Percentiles rank a stretch among this genome's conserved stretches.
phyloP scores from a whole-genome alignment of 1,140 invertebrate species.

The Delia radicum region DNA sequence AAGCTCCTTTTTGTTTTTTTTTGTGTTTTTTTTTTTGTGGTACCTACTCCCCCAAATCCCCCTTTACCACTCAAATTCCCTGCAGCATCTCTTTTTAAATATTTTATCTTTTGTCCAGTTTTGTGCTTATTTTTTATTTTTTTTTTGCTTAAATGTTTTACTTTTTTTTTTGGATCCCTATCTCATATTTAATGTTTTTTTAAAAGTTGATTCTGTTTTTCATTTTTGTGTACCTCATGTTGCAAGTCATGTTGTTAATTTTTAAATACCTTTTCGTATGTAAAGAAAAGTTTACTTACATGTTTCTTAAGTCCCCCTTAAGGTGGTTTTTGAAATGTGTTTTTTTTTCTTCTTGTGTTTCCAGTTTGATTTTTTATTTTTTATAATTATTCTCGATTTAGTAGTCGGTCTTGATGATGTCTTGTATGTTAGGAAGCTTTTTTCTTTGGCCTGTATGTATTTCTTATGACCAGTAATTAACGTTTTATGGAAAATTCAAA shows the following conservation, averaged over 20 bases:
- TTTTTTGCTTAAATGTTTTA: background rate
- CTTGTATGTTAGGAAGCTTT: background rate
- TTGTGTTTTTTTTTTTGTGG: too few relatives aligned
- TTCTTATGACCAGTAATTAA: background rate
- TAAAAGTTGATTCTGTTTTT: background rate
- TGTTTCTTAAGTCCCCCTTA: background rate
- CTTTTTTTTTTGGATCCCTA: background rate
- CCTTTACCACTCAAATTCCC: background rate
- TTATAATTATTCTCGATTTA: background rate
- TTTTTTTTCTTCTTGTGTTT: background rate
- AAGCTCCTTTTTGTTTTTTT: background rate
- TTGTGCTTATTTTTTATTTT: background rate
- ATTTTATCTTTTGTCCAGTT: constrained; percentile 12
- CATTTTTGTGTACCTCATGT: background rate
- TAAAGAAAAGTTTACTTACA: background rate
- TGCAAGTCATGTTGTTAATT: background rate
- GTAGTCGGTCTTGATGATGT: background rate
- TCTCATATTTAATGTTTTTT: background rate
- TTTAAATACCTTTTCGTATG: background rate
- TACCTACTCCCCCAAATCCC: background rate
- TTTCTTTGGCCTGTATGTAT: background rate
- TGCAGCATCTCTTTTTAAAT: background rate
- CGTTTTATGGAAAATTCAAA: background rate
- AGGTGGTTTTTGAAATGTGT: background rate
- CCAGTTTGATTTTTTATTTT: background rate